Percentiles rank a stretch among this genome's conserved stretches.
phyloP scores from a whole-genome alignment of 2,113 vertebrate genomes.

The Psettodes erumei region DNA sequence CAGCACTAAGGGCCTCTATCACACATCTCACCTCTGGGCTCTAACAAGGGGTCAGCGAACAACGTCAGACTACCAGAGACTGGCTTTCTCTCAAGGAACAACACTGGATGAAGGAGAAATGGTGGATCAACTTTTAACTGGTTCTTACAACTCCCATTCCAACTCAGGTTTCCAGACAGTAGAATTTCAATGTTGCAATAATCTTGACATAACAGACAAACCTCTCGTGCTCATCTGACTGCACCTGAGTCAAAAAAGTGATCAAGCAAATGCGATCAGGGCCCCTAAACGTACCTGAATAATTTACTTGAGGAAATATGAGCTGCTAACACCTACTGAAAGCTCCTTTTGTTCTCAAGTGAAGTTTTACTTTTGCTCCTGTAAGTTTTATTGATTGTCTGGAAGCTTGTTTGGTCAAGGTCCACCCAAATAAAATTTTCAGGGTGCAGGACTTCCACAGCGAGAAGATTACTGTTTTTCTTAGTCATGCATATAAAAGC shows the following conservation, averaged over 20 bases:
- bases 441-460: slow-evolving; percentile 20
- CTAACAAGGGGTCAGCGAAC: slow-evolving; percentile 69
- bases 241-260: not conserved
- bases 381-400: slow-evolving; percentile 34
- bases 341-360: slow-evolving; percentile 8
- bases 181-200: not conserved
- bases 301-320: not conserved
- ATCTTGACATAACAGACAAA: not conserved
- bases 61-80: slow-evolving; percentile 48
- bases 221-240: not conserved
- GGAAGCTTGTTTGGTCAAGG: slow-evolving; percentile 40
- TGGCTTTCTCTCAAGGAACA: slow-evolving; percentile 56
- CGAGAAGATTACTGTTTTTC: slow-evolving; percentile 5
- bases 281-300: not conserved
- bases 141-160: not conserved
- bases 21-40: slow-evolving; percentile 76
- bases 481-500: slow-evolving; percentile 25
- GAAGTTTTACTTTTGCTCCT: slow-evolving; percentile 33
- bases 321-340: not conserved
- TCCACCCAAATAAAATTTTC: slow-evolving; percentile 40
- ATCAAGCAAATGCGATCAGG: not conserved
- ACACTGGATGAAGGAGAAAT: slow-evolving; percentile 33
- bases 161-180: not conserved
- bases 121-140: slow-evolving; percentile 22
- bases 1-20: slow-evolving; percentile 71